Base-by-base conservation (phyloP, 2,797 vertebrate genomes). In the Rhabdomys pumilio region DNA sequence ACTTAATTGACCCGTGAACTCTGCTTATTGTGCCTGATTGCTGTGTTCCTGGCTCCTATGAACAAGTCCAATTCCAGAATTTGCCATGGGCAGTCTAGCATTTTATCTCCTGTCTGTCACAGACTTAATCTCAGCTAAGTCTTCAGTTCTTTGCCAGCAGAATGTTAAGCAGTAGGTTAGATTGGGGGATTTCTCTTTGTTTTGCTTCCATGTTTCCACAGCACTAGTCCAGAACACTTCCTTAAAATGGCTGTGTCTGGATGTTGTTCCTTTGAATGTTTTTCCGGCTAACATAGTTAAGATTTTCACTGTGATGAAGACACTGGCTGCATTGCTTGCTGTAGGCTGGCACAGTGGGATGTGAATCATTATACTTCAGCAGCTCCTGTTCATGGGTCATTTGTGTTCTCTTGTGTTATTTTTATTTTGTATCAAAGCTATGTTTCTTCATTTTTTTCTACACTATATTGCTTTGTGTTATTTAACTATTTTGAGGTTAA, bases 1-100 rank as follows among this genome's bases (percentile, higher is more conserved):
- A 97, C 91, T 97, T 98, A 98, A 98, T 95, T 94, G 93, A 94
- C 95, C 65, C 80, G 89, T 97, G 98, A 98, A 97, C 97, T 97
- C 80, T 96, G 82, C 20, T 92, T 97, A 84, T 94, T 96, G 61
- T 97, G 88, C 41, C 94, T 97, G 95, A 96, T 91, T 83, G 24
- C 85, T 96, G 12, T 96, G 97, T 90, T 97, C 95, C 82, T 91
- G 94, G 97, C 98, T 97, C 85, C 95, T 79, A 77, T 95, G 97
- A 98, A 97, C 91, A 98, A 97, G 87, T 53, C 59, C 57, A 57
- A 69, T 97, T 85, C 90, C 53, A 96, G 84, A 98, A 89, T 93
- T 96, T 97, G 96, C 97, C 96, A 97, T 47, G 77, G 96, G 97
- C 96, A 97, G 97, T 97, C 85, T 88, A 80, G 20, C 97, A 97